Conservation (phyloP, 2,888 invertebrate species). For the Drosophila limbata region DNA sequence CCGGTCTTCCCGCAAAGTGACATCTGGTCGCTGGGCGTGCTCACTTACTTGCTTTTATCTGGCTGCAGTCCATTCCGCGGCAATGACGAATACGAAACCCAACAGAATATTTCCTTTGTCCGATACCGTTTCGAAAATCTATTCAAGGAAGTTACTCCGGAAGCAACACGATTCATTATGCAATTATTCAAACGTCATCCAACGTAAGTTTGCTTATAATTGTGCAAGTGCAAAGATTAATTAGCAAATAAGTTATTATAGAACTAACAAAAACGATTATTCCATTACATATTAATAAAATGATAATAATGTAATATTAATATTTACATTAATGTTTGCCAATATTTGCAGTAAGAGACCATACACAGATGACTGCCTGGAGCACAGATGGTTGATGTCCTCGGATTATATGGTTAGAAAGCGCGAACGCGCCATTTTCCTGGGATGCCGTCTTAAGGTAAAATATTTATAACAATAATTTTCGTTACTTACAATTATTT, state of each 20-base stretch:
- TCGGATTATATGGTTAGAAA: constrained; percentile 97
- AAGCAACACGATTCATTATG: constrained; percentile 97
- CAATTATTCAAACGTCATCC: constrained; percentile 97
- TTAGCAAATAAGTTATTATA: not conserved
- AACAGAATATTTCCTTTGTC: constrained; percentile 96
- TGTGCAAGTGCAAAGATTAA: not conserved
- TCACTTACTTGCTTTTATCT: constrained; percentile 96
- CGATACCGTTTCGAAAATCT: constrained; percentile 97
- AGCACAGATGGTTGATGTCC: constrained; percentile 97
- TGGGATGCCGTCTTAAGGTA: constrained; percentile 93
- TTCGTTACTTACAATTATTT: not conserved
- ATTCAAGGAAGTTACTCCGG: constrained; percentile 97
- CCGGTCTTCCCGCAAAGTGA: constrained; percentile 95
- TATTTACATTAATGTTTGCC: not conserved
- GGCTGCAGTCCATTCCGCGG: constrained; percentile 97
- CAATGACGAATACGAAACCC: constrained; percentile 92
- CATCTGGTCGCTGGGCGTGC: constrained; percentile 97
- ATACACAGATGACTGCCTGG: constrained; percentile 96
- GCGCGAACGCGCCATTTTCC: constrained; percentile 94
- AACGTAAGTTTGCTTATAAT: constrained; percentile 87
- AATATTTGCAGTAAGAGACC: constrained; percentile 92
- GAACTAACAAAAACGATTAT: too few species aligned
- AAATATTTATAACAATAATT: not conserved
- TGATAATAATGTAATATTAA: too few species aligned
- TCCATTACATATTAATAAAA: too few species aligned